Base-by-base conservation (phyloP, 2,113 vertebrate species). In the Heterotis niloticus region DNA sequence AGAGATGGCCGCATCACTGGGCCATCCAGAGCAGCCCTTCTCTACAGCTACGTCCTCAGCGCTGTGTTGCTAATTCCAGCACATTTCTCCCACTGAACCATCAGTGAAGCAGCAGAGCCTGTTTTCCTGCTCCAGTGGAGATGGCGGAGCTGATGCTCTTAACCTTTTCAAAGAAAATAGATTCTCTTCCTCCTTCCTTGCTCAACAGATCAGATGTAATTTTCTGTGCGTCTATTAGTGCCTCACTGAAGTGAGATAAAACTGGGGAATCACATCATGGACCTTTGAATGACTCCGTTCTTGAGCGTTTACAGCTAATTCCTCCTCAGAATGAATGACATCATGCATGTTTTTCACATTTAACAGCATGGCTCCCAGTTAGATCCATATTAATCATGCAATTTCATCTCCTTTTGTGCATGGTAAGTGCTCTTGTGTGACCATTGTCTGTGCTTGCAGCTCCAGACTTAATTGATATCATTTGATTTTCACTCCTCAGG, bases 181-280 rank as follows among this genome's bases (percentile, higher is more conserved):
- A 97, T 44, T 44, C 90, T 98, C 92, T 91, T 85, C 93, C 94
- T 52, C 3, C 23, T 92, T 92, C 75, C 77, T 92, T 73, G 62
- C 66, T 78, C 92, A 91, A 92, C 90, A 92, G 91, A 92, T 92
- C 92, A 94, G 26, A 95, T 95, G 95, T 98, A 98, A 98, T 99
- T 98, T 98, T 96, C 95, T 92, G 96, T 96, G 95, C 94, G 95
- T 98, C 97, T 96, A 99, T 98, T 99, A 99, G 98, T 98, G 98
- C 95, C 98, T 99, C 97, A 99, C 98, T 98, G 98, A 98, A 98
- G 97, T 96, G 96, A 98, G 97, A 99, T 98, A 98, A 99, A 98
- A 99, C 98, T 98, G 96, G 96, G 96, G 34, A 93, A 89, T 95
- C 95, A 95, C 98, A 98, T 98, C 96, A 98, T 98, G 96, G 98